These are phyloP conservation scores for Cheilosia impressa DNA, from an alignment of 2,888 invertebrate species.

Conservation along the genomic window DNA sequence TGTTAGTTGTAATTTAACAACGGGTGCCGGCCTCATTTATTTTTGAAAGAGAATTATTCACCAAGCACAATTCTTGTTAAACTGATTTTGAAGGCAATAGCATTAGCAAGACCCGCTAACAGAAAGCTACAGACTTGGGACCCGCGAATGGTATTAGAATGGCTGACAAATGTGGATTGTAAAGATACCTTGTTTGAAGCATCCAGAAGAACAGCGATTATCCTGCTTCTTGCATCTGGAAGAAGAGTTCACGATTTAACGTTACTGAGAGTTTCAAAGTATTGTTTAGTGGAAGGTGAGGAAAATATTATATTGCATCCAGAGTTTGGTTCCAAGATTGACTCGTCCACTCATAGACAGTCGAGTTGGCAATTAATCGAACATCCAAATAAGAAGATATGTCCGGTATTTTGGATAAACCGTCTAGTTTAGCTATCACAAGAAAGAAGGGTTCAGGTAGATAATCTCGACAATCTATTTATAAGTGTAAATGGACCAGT, in stretches of 20 bases:
- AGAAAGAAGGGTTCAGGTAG: constrained; percentile 1
- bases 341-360: constrained; percentile 8
- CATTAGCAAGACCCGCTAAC: neutral
- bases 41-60: constrained; percentile 11
- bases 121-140: constrained; percentile 21
- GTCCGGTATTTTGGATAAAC: constrained; percentile 28
- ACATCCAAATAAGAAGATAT: constrained; percentile 21
- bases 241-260: constrained; percentile 52
- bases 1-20: constrained; percentile 1
- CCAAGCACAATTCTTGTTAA: constrained; percentile 33
- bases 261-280: constrained; percentile 7
- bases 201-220: constrained; percentile 25
- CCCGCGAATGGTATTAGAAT: constrained; percentile 29
- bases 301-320: constrained; percentile 30
- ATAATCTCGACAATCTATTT: constrained; percentile 8
- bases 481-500: constrained; percentile 16
- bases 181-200: constrained; percentile 29
- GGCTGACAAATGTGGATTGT: neutral
- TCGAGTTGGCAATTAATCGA: constrained; percentile 16
- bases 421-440: constrained; percentile 6
- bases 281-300: constrained; percentile 1
- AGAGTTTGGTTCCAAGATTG: constrained; percentile 11
- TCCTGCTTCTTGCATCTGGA: constrained; percentile 25
- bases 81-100: neutral
- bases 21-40: constrained; percentile 10